Conservation (phyloP, 2,888 invertebrate species). For the Mythimna pallens region DNA sequence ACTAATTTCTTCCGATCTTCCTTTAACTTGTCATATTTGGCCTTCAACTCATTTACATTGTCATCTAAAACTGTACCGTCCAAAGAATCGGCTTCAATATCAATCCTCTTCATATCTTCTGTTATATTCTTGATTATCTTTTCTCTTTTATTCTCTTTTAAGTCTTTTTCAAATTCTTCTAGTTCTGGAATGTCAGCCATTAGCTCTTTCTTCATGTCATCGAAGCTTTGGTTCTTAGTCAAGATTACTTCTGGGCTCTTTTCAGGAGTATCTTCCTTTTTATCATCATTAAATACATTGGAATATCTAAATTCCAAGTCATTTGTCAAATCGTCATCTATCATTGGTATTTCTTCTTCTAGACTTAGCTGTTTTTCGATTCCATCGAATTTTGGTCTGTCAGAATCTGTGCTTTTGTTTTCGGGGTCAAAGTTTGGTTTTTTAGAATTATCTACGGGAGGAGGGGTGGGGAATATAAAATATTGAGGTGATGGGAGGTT, state of each 20-base stretch:
- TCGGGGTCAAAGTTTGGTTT: conserved; percentile 74
- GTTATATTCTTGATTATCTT: conserved; percentile 85
- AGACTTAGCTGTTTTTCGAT: conserved; percentile 88
- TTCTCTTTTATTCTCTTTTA: conserved; percentile 88
- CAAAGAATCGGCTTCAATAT: conserved; percentile 83
- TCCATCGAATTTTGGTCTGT: conserved; percentile 74
- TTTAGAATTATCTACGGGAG: conserved; percentile 77
- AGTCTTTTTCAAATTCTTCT: conserved; percentile 89
- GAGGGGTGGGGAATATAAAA: conserved; percentile 87
- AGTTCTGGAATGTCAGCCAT: conserved; percentile 89
- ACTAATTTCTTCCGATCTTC: conserved; percentile 90
- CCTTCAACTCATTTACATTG: conserved; percentile 89
- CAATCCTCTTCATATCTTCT: conserved; percentile 81
- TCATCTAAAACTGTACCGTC: conserved; percentile 84
- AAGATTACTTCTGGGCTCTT: conserved; percentile 63
- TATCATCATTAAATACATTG: conserved; percentile 70
- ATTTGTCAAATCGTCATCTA: conserved; percentile 86
- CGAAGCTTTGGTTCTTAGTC: conserved; percentile 84
- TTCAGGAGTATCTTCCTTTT: conserved; percentile 65
- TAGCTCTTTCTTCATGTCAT: conserved; percentile 87
- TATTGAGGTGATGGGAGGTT: conserved; percentile 87
- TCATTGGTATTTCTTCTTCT: conserved; percentile 90
- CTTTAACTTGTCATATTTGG: conserved; percentile 85
- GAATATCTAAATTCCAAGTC: conserved; percentile 87
- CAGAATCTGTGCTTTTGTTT: conserved; percentile 35